Conservation (phyloP, 2,888 invertebrate species). For the Pachymerium ferrugineum region DNA sequence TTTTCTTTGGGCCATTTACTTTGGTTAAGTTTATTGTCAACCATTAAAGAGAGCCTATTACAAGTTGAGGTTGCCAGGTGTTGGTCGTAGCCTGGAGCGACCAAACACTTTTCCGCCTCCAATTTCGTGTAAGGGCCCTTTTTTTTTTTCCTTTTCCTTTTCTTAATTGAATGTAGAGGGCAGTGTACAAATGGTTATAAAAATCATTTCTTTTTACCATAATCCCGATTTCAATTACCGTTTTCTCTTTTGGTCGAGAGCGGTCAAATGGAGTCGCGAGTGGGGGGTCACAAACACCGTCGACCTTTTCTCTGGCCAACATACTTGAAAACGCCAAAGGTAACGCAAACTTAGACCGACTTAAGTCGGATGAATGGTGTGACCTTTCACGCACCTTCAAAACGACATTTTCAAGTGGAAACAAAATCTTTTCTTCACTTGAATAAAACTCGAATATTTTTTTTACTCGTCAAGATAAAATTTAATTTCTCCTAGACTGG, state of each 20-base stretch:
- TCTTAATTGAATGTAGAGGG: too few relatives aligned
- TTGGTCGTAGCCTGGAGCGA: too few relatives aligned
- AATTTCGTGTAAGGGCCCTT: too few relatives aligned
- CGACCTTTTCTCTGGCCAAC: not conserved
- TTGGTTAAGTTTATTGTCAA: too few relatives aligned
- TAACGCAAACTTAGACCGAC: not conserved
- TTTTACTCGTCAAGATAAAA: not conserved
- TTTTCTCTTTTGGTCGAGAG: not conserved
- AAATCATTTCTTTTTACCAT: not conserved
- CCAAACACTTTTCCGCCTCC: too few relatives aligned
- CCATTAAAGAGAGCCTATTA: too few relatives aligned
- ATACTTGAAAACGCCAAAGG: conserved; percentile 3
- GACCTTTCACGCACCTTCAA: not conserved
- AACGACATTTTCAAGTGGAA: not conserved
- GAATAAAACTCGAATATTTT: not conserved
- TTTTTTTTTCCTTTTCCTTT: not conserved
- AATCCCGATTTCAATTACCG: conserved; percentile 10
- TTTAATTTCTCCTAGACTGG: not conserved
- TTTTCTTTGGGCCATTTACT: too few relatives aligned
- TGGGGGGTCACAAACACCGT: conserved; percentile 1
- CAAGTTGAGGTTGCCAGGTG: too few relatives aligned
- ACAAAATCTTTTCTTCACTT: not conserved
- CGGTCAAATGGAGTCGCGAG: conserved; percentile 15
- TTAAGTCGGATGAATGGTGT: not conserved
- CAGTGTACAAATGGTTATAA: not conserved